Percentiles rank a stretch among this genome's conserved stretches.
Conservation (phyloP, 2,888 invertebrate genomes). For the Standfussiana lucernea region DNA sequence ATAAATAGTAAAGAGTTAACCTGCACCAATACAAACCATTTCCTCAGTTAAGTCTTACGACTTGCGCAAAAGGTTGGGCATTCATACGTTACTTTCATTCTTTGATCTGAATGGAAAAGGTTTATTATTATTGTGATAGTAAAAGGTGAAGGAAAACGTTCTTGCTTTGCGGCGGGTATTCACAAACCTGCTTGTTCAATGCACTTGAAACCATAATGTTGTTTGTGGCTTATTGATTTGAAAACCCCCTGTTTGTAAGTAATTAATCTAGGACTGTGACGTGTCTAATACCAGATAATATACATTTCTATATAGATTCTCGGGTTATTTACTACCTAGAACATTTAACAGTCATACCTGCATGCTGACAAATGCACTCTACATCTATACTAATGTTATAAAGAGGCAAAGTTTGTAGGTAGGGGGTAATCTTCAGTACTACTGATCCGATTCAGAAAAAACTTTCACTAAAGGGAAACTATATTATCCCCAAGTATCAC, state of each 20-base stretch:
- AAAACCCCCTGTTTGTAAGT: constrained; percentile 1
- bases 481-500: no score
- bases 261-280: constrained; percentile 4
- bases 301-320: background rate
- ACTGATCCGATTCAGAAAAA: no score
- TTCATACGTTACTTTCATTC: constrained; percentile 57
- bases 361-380: background rate
- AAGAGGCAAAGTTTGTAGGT: no score
- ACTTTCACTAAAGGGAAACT: no score
- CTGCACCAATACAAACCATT: constrained; percentile 53
- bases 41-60: constrained; percentile 57
- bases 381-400: no score
- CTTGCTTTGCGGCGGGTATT: constrained; percentile 24
- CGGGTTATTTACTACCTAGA: background rate
- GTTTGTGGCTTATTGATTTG: constrained; percentile 17
- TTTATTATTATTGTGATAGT: constrained; percentile 53
- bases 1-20: constrained; percentile 54
- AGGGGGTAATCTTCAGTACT: no score
- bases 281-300: background rate
- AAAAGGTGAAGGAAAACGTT: constrained; percentile 45
- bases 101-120: constrained; percentile 54
- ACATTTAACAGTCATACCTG: background rate
- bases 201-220: constrained; percentile 12
- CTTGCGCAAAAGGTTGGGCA: constrained; percentile 50
- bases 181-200: constrained; percentile 14